Evolutionary conservation across 2,888 invertebrate genomes (phyloP).

Genomic region (Polydrusus tereticollis): DNA sequence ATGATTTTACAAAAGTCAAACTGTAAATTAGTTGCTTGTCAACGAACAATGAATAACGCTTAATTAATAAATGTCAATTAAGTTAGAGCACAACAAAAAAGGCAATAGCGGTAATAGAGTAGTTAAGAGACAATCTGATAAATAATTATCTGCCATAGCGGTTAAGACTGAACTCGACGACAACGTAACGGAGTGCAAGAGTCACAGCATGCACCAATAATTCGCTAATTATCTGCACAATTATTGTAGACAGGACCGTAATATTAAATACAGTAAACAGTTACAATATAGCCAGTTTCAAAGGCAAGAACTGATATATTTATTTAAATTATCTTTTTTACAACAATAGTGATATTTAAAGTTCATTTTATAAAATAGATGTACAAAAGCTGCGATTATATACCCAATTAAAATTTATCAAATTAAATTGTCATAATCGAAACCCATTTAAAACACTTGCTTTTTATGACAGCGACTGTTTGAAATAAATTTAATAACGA

Average conservation of each 20-base stretch:
- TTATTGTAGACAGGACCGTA: neutral
- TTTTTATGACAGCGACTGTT: conserved; percentile 26
- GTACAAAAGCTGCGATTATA: neutral
- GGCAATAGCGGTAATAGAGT: conserved; percentile 4
- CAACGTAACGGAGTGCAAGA: conserved; percentile 53
- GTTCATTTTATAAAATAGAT: too few species aligned
- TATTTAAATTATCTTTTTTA: too few species aligned
- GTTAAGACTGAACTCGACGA: conserved; percentile 63
- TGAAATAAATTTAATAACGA: conserved; percentile 35
- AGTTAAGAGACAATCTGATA: conserved; percentile 55
- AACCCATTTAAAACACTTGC: conserved; percentile 26
- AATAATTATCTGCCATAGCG: conserved; percentile 63
- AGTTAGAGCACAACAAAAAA: neutral
- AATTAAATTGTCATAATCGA: conserved; percentile 22
- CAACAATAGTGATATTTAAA: too few species aligned
- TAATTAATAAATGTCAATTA: neutral
- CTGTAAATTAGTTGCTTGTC: too few species aligned
- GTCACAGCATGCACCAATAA: conserved; percentile 36
- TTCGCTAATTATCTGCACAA: neutral
- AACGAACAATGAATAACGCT: neutral
- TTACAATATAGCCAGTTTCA: neutral
- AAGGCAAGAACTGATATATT: too few species aligned
- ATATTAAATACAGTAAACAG: neutral
- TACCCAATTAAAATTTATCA: conserved; percentile 9
- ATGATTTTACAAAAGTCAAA: neutral